Evolutionary conservation across 2,113 vertebrate genomes (phyloP).

Genomic region (Ciconia stormi): DNA sequence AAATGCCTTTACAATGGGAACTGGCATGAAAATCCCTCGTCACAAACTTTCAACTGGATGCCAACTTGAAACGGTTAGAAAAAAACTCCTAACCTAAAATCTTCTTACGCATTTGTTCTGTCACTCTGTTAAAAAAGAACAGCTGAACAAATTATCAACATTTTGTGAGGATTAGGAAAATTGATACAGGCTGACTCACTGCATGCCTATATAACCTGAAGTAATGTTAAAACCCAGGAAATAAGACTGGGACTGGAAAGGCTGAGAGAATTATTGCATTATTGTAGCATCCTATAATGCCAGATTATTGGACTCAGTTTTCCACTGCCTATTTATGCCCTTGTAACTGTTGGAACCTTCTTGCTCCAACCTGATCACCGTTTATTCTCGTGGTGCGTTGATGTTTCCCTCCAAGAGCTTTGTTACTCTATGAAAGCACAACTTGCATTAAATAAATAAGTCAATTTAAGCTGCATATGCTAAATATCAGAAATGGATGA

Average conservation of each 20-base stretch:
- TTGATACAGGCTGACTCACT: slow-evolving; percentile 68
- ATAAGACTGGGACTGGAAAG: slow-evolving; percentile 54
- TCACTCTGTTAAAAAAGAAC: slow-evolving; percentile 63
- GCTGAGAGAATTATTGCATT: slow-evolving; percentile 55
- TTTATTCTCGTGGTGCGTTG: background rate
- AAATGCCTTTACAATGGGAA: background rate
- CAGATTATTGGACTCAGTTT: background rate
- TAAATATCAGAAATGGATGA: background rate
- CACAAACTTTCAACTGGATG: background rate
- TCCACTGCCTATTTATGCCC: background rate
- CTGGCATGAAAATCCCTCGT: background rate
- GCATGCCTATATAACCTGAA: slow-evolving; percentile 32
- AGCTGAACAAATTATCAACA: slow-evolving; percentile 72
- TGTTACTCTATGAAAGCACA: background rate
- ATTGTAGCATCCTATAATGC: slow-evolving; percentile 35
- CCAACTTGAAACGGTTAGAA: background rate
- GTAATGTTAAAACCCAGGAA: slow-evolving; percentile 57
- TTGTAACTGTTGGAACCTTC: background rate
- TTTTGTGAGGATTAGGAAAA: slow-evolving; percentile 67
- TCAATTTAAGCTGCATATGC: background rate
- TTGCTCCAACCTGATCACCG: background rate
- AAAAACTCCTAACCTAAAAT: background rate
- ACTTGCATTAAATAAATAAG: background rate
- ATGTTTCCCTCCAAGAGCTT: background rate
- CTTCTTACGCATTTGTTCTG: slow-evolving; percentile 44